These are phyloP conservation scores for Bufo bufo DNA, from an alignment of 2,113 vertebrate species.

Conservation along the genomic window DNA sequence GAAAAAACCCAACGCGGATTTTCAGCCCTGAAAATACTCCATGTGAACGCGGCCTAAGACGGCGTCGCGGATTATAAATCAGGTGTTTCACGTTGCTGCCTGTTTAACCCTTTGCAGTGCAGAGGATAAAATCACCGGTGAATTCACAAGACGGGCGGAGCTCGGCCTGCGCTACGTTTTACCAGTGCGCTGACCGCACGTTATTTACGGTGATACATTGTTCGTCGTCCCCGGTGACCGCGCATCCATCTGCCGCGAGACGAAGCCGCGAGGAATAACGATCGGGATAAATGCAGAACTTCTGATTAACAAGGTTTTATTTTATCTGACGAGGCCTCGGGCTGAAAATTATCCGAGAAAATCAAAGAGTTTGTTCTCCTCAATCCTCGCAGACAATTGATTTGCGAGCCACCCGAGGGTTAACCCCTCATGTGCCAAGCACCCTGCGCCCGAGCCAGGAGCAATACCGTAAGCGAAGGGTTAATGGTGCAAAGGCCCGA, in stretches of 20 bases:
- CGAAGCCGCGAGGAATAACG: background rate
- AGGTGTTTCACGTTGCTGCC: no score
- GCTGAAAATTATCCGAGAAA: background rate
- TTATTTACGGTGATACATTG: background rate
- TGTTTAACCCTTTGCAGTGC: no score
- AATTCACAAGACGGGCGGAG: background rate
- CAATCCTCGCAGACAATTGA: background rate
- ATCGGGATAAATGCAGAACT: background rate
- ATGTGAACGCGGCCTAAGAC: no score
- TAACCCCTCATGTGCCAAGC: background rate
- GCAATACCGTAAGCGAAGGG: no score
- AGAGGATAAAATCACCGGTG: no score
- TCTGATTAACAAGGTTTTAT: constrained; percentile 30
- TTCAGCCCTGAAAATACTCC: no score
- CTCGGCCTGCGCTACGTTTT: background rate
- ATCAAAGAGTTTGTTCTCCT: constrained; percentile 5
- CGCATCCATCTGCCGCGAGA: background rate
- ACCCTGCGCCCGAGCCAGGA: no score
- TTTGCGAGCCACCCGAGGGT: background rate
- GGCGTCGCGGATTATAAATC: no score
- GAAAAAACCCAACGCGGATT: no score
- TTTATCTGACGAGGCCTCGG: background rate
- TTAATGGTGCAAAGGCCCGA: no score
- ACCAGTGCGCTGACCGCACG: background rate
- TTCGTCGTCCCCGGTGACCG: background rate